A percentile compares a stretch with the other conserved stretches of the same genome.
Conservation (phyloP, 2,797 vertebrate species). For the Ceyx erithaca region DNA sequence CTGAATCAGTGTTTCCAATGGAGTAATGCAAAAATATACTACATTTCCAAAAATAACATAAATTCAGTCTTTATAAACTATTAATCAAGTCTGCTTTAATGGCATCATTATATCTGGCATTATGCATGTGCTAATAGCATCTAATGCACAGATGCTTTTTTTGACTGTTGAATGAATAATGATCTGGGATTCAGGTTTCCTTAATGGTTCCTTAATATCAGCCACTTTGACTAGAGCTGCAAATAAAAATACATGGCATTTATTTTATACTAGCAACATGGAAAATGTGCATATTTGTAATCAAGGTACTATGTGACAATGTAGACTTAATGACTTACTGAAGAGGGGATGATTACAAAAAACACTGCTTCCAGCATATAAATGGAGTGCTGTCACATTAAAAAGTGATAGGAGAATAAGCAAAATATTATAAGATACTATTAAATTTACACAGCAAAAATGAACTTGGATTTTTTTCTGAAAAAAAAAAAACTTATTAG, state of each 20-base stretch:
- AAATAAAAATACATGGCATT: conserved; percentile 72
- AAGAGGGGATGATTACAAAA: conserved; percentile 60
- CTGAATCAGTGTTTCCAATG: conserved; percentile 46
- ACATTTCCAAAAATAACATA: conserved; percentile 75
- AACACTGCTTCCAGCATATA: conserved; percentile 33
- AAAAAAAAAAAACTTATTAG: background rate
- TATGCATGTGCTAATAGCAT: conserved; percentile 75
- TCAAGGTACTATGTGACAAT: conserved; percentile 73
- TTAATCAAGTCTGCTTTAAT: conserved; percentile 82
- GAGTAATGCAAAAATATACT: conserved; percentile 34
- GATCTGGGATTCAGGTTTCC: conserved; percentile 72
- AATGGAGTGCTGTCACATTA: conserved; percentile 21
- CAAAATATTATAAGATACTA: background rate
- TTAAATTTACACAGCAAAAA: conserved; percentile 30
- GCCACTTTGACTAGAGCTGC: conserved; percentile 61
- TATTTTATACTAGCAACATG: conserved; percentile 71
- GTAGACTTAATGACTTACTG: conserved; percentile 56
- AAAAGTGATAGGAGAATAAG: conserved; percentile 13
- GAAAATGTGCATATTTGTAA: conserved; percentile 72
- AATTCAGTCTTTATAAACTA: conserved; percentile 73
- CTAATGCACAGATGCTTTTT: conserved; percentile 73
- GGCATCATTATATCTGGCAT: conserved; percentile 79
- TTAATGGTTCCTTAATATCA: conserved; percentile 79
- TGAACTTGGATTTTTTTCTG: background rate
- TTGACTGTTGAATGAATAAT: conserved; percentile 78